Percentiles rank a stretch among this genome's conserved stretches.
These are phyloP conservation scores for Cerastis rubricosa DNA, from an alignment of 2,888 invertebrate species.

Conservation along the genomic window DNA sequence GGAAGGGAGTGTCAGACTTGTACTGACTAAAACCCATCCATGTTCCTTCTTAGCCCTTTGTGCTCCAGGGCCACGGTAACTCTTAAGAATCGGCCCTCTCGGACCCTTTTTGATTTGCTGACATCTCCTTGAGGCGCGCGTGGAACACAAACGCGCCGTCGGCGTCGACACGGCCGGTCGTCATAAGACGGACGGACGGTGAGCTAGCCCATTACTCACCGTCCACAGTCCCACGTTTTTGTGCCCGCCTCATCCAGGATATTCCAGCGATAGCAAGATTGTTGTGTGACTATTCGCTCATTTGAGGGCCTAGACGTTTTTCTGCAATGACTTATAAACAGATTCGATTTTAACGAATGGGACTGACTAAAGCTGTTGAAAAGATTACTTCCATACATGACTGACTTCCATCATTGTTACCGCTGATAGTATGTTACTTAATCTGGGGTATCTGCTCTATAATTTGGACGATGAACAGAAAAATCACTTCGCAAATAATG, in stretches of 20 bases:
- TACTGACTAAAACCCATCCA: too few relatives aligned
- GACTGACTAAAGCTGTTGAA: neutral
- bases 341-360: neutral
- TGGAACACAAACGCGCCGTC: too few relatives aligned
- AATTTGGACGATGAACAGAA: neutral
- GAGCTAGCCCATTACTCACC: too few relatives aligned
- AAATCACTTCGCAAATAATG: neutral
- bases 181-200: too few relatives aligned
- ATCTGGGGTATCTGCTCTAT: neutral
- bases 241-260: neutral
- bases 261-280: neutral
- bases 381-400: neutral
- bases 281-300: neutral
- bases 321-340: neutral
- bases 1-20: too few relatives aligned
- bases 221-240: too few relatives aligned
- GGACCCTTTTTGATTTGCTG: too few relatives aligned
- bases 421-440: neutral
- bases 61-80: too few relatives aligned
- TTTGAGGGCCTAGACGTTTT: neutral
- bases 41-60: too few relatives aligned
- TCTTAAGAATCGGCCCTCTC: too few relatives aligned
- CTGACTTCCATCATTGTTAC: neutral
- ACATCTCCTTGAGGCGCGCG: too few relatives aligned
- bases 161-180: too few relatives aligned